Percentiles rank a stretch among this genome's conserved stretches.
These are phyloP conservation scores for Parnassius smintheus DNA, from an alignment of 2,888 invertebrate species.

Conservation along the genomic window DNA sequence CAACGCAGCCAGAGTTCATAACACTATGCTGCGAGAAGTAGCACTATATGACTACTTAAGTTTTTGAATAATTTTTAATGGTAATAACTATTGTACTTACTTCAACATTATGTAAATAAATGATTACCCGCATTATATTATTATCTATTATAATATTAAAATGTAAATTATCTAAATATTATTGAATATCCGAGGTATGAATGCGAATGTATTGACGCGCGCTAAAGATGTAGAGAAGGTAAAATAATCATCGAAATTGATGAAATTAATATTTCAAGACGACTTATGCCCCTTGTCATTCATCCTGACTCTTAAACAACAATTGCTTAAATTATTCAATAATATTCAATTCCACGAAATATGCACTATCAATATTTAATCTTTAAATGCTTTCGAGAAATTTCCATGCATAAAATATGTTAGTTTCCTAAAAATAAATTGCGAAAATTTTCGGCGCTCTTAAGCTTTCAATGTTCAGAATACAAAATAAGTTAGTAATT, in stretches of 20 bases:
- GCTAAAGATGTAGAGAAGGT: slow-evolving; percentile 30
- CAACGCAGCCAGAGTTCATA: too few species aligned
- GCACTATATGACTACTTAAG: too few species aligned
- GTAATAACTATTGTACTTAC: too few species aligned
- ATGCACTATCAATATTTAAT: slow-evolving; percentile 37
- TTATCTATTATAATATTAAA: too few species aligned
- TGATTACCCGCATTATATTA: too few species aligned
- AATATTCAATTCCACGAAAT: slow-evolving; percentile 24
- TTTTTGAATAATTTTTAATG: too few species aligned
- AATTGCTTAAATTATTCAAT: slow-evolving; percentile 30
- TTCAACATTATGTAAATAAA: too few species aligned
- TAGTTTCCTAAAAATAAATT: neutral
- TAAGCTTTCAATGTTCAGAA: neutral
- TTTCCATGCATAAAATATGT: slow-evolving; percentile 26
- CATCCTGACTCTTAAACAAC: slow-evolving; percentile 45
- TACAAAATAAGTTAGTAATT: neutral
- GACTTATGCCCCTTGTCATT: slow-evolving; percentile 38
- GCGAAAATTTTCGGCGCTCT: neutral
- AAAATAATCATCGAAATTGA: slow-evolving; percentile 25
- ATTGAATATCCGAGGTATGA: too few species aligned
- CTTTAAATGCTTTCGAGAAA: slow-evolving; percentile 29
- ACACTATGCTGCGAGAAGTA: too few species aligned
- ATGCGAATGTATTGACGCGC: too few species aligned
- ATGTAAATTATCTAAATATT: too few species aligned
- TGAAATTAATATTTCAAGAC: slow-evolving; percentile 40